These are phyloP conservation scores for Leucophenga maculata DNA, from an alignment of 2,888 invertebrate species.

Conservation along the genomic window DNA sequence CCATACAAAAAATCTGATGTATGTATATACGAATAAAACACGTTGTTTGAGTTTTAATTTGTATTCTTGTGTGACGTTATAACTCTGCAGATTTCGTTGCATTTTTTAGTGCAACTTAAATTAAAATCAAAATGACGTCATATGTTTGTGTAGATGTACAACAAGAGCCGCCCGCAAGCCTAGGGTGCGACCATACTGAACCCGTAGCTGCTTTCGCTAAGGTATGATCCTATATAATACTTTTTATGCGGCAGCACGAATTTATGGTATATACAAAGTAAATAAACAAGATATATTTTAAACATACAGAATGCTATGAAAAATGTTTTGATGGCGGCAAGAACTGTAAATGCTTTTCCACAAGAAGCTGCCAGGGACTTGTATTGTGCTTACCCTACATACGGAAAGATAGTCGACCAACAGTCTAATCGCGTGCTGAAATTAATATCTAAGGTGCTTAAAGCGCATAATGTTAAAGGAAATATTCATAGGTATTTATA, in stretches of 20 bases:
- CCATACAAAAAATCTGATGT: too few species aligned
- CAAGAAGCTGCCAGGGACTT: conserved; percentile 80
- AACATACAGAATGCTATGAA: conserved; percentile 74
- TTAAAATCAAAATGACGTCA: too few species aligned
- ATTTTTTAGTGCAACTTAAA: too few species aligned
- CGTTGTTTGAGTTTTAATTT: too few species aligned
- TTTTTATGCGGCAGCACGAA: too few species aligned
- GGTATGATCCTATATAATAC: conserved; percentile 44
- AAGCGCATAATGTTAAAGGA: conserved; percentile 74
- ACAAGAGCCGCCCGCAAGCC: too few species aligned
- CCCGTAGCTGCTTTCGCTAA: conserved; percentile 62
- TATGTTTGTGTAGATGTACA: too few species aligned
- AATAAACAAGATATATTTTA: not conserved
- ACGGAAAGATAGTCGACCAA: conserved; percentile 78
- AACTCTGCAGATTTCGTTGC: too few species aligned
- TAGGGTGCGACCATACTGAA: not conserved
- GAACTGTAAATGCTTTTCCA: conserved; percentile 82
- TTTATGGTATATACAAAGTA: too few species aligned
- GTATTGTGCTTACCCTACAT: conserved; percentile 84
- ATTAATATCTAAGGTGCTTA: conserved; percentile 75
- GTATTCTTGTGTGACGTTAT: too few species aligned
- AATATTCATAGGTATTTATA: conserved; percentile 73
- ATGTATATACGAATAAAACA: too few species aligned
- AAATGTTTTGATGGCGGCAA: conserved; percentile 79
- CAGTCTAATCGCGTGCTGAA: conserved; percentile 79